Evolutionary conservation across 2,797 vertebrate species (phyloP).

Genomic region (Ptychadena robeensis): DNA sequence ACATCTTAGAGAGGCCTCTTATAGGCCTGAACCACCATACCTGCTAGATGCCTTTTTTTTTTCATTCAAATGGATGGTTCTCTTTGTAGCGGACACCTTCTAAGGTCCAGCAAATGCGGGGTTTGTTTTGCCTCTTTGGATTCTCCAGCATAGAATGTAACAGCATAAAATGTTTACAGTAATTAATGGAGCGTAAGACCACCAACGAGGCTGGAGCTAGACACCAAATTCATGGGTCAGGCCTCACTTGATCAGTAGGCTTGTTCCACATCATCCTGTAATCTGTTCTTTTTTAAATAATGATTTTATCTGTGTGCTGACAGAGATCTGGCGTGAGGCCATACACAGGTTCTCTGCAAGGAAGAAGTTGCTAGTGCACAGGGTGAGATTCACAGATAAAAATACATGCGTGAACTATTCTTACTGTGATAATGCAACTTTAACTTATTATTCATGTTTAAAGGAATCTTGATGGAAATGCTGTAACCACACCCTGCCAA

Average conservation of each 20-base stretch:
- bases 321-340: slow-evolving; percentile 8
- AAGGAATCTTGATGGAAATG: slow-evolving; percentile 36
- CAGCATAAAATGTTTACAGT: slow-evolving; percentile 12
- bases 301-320: slow-evolving; percentile 28
- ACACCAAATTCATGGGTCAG: slow-evolving; percentile 32
- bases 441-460: slow-evolving; percentile 46
- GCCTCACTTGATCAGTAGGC: background rate
- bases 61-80: background rate
- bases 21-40: background rate
- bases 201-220: slow-evolving; percentile 7
- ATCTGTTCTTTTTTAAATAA: slow-evolving; percentile 34
- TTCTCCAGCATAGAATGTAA: background rate
- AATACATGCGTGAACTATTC: slow-evolving; percentile 1
- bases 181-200: background rate
- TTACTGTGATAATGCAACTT: slow-evolving; percentile 45
- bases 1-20: background rate
- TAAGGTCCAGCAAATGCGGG: background rate
- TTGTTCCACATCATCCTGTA: slow-evolving; percentile 1
- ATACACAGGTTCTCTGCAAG: slow-evolving; percentile 24
- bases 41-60: slow-evolving; percentile 6
- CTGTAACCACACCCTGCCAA: slow-evolving; percentile 43
- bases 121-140: background rate
- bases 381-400: slow-evolving; percentile 20
- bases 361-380: slow-evolving; percentile 14
- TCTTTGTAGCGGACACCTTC: background rate